Percentiles rank a stretch among this genome's conserved stretches.
These are phyloP conservation scores for Lerema accius DNA, from an alignment of 1,140 invertebrate species.

Conservation along the genomic window DNA sequence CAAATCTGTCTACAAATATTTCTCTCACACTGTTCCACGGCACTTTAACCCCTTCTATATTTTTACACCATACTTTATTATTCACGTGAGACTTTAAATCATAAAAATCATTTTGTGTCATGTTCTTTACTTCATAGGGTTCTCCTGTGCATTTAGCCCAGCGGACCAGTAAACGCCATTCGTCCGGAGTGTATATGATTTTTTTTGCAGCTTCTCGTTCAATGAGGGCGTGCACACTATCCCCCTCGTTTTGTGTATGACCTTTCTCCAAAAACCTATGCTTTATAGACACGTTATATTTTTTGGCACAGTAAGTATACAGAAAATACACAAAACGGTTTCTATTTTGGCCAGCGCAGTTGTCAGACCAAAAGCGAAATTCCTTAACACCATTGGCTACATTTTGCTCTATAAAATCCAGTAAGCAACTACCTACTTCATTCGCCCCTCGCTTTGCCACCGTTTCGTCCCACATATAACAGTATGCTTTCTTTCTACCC, in stretches of 20 bases:
- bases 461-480: conserved; percentile 51
- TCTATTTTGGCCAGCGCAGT: conserved; percentile 65
- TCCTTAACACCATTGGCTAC: conserved; percentile 13
- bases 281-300: conserved; percentile 45
- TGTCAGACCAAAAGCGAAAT: conserved; percentile 52
- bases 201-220: conserved; percentile 48
- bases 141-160: conserved; percentile 45
- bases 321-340: conserved; percentile 57
- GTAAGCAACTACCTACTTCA: conserved; percentile 50
- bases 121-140: conserved; percentile 44
- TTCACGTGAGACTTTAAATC: conserved; percentile 45
- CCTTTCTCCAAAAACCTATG: conserved; percentile 60
- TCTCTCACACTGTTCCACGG: background rate
- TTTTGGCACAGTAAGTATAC: conserved; percentile 43
- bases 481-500: conserved; percentile 37
- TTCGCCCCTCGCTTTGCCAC: conserved; percentile 44
- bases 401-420: conserved; percentile 37
- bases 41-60: background rate
- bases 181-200: conserved; percentile 47
- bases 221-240: conserved; percentile 58
- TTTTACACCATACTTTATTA: conserved; percentile 2
- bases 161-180: conserved; percentile 51
- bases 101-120: conserved; percentile 40
- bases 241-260: conserved; percentile 63
- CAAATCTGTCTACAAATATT: background rate